Percentiles rank a stretch among this genome's conserved stretches.
These are phyloP conservation scores for Enhydra lutris DNA, from an alignment of 2,113 vertebrate genomes.

Conservation along the genomic window DNA sequence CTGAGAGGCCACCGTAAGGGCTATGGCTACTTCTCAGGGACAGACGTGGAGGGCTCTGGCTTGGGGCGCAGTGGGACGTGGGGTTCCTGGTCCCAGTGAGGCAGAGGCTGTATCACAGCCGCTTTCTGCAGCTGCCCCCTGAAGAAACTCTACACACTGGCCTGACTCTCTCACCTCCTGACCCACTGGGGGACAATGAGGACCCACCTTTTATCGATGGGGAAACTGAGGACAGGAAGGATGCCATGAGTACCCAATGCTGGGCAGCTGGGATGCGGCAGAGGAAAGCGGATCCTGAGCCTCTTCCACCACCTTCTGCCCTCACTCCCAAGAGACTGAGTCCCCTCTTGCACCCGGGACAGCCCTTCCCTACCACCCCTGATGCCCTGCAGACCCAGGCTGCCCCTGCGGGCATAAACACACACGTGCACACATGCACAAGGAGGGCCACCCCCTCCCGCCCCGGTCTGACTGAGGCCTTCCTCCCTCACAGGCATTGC, in stretches of 20 bases:
- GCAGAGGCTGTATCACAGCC: background rate
- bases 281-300: background rate
- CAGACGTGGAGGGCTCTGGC: background rate
- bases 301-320: background rate
- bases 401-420: background rate
- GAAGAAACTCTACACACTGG: background rate
- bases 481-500: background rate
- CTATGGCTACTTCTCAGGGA: background rate
- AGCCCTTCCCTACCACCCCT: background rate
- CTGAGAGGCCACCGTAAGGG: background rate
- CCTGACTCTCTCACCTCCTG: background rate
- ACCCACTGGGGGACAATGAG: background rate
- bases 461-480: background rate
- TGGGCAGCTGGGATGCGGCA: background rate
- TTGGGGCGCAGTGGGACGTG: rapidly evolving
- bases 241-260: background rate
- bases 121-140: background rate
- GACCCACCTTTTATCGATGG: background rate
- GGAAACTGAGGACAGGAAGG: background rate
- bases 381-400: background rate
- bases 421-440: rapidly evolving
- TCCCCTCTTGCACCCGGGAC: background rate
- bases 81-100: background rate
- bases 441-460: too few species aligned
- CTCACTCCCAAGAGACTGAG: background rate